phyloP scores from a whole-genome alignment of 2,888 invertebrate species.

The Drosophila mercatorum region DNA sequence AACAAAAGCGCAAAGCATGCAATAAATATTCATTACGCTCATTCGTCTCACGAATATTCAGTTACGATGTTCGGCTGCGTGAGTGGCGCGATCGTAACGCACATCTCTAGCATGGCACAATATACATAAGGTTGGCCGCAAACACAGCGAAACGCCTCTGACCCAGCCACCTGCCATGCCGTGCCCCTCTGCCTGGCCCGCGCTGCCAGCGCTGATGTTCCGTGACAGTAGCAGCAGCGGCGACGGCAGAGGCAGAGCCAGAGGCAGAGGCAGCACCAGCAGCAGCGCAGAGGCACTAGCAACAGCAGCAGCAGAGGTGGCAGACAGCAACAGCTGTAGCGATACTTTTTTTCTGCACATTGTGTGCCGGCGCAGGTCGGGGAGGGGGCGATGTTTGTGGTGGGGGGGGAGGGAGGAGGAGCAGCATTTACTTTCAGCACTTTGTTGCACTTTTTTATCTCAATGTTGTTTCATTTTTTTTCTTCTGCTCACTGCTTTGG shows the following conservation, averaged over 20 bases:
- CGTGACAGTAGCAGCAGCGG: slow-evolving; percentile 1
- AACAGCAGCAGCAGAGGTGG: slow-evolving; percentile 26
- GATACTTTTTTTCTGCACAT: slow-evolving; percentile 23
- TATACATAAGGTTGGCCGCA: slow-evolving; percentile 6
- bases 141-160: slow-evolving; percentile 20
- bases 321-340: slow-evolving; percentile 44
- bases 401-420: slow-evolving; percentile 12
- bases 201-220: neutral
- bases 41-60: neutral
- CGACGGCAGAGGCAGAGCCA: slow-evolving; percentile 15
- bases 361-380: slow-evolving; percentile 1
- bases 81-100: slow-evolving; percentile 13
- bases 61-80: neutral
- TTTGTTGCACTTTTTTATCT: slow-evolving; percentile 65
- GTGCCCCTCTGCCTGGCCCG: neutral
- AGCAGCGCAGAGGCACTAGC: slow-evolving; percentile 3
- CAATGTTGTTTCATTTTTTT: slow-evolving; percentile 48
- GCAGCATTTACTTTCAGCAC: slow-evolving; percentile 44
- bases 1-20: no score
- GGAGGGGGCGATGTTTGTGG: slow-evolving; percentile 16
- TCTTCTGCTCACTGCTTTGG: slow-evolving; percentile 23
- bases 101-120: slow-evolving; percentile 17
- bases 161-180: slow-evolving; percentile 27
- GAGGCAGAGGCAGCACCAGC: neutral
- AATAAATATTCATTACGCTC: neutral